A percentile compares a stretch with the other conserved stretches of the same genome.
Conservation (phyloP, 1,140 invertebrate species). For the Anadara kagoshimensis region DNA sequence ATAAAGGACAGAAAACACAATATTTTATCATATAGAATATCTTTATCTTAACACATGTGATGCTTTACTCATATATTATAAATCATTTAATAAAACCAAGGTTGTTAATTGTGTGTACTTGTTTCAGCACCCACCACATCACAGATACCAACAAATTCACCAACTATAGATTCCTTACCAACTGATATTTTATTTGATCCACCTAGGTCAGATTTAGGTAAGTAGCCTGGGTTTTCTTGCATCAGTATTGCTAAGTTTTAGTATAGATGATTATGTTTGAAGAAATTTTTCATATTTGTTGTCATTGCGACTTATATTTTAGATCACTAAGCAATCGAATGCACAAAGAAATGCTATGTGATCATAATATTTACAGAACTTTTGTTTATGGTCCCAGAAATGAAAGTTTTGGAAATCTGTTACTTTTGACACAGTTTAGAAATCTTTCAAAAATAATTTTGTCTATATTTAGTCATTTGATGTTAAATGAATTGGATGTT, state of each 20-base stretch:
- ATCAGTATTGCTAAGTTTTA: not conserved
- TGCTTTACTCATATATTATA: too few species aligned
- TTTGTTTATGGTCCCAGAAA: not conserved
- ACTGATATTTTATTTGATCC: slow-evolving; percentile 4
- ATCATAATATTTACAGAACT: not conserved
- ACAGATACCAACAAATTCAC: slow-evolving; percentile 9
- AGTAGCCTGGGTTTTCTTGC: not conserved
- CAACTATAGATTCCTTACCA: too few species aligned
- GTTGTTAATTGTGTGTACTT: too few species aligned
- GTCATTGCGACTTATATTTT: not conserved
- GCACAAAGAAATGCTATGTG: not conserved
- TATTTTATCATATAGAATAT: too few species aligned
- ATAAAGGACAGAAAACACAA: too few species aligned
- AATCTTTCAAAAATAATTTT: not conserved
- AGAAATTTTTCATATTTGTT: not conserved
- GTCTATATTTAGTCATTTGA: too few species aligned
- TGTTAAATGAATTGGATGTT: not conserved
- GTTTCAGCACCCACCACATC: slow-evolving; percentile 47
- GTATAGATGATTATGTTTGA: not conserved
- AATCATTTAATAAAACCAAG: too few species aligned
- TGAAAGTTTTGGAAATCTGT: not conserved
- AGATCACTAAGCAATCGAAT: not conserved
- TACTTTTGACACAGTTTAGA: not conserved
- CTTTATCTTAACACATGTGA: too few species aligned
- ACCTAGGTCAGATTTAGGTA: slow-evolving; percentile 11